Conservation (phyloP, 2,888 invertebrate genomes). For the Stratiomys singularior region DNA sequence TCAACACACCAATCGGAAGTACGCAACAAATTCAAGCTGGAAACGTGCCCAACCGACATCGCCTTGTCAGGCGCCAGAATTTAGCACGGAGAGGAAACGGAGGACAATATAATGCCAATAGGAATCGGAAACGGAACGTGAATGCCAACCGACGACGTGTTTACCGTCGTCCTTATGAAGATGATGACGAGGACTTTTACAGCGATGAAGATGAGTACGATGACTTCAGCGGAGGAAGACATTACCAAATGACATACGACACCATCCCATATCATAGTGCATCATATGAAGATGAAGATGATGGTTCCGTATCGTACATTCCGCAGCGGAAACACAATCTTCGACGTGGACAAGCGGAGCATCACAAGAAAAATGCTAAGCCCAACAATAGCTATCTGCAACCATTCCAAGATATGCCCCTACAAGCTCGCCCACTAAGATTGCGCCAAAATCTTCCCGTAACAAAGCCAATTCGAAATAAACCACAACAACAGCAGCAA, state of each 20-base stretch:
- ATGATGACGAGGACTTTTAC: slow-evolving; percentile 7
- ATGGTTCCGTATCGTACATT: slow-evolving; percentile 50
- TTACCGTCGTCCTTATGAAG: slow-evolving; percentile 3
- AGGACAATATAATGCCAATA: background rate
- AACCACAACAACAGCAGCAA: slow-evolving; percentile 13
- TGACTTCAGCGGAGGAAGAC: slow-evolving; percentile 47
- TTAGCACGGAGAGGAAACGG: background rate
- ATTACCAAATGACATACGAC: slow-evolving; percentile 20
- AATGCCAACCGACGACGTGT: slow-evolving; percentile 1
- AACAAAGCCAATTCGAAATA: slow-evolving; percentile 23
- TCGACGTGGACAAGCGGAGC: background rate
- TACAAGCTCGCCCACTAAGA: slow-evolving; percentile 32
- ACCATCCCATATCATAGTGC: slow-evolving; percentile 29
- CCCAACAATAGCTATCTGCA: slow-evolving; percentile 27
- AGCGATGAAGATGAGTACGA: slow-evolving; percentile 47
- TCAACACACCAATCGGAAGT: slow-evolving; percentile 3
- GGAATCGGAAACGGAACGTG: slow-evolving; percentile 17
- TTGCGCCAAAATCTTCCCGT: slow-evolving; percentile 33
- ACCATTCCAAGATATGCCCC: slow-evolving; percentile 47
- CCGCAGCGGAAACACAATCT: background rate
- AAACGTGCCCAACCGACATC: background rate
- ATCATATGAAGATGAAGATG: slow-evolving; percentile 54
- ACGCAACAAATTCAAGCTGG: slow-evolving; percentile 3
- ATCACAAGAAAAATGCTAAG: slow-evolving; percentile 18
- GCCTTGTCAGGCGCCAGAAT: slow-evolving; percentile 21